Evolutionary conservation across 2,113 vertebrate genomes (phyloP), one percentile per base, ranked within the genome.

Genomic region (Australoheros scitulus): DNA sequence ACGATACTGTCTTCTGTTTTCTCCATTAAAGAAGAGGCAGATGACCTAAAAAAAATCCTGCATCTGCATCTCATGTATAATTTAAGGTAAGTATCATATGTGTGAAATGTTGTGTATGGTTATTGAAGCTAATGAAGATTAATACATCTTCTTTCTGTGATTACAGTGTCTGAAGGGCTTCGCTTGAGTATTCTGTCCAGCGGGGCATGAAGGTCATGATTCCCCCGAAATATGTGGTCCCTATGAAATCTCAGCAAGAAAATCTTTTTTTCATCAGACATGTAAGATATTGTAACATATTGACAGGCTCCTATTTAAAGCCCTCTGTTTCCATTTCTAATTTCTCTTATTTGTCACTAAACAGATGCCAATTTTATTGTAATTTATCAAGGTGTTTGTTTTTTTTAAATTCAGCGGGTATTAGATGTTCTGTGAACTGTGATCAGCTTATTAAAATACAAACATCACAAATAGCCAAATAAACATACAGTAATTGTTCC

Each of bases 1-100:
- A 81, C 0, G 1, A 41, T 13, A 29, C 2, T 57, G 50, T 79
- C 5, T 74, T 79, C 77, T 76, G 15, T 60, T 80, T 59, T 80
- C 8, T 60, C 9, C 3, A 10, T 59, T 17, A 77, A 94, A 91
- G 84, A 92, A 61, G 26, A 63, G 83, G 24, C 80, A 76, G 36
- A 82, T 72, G 65, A 77, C 57, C 32, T 85, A 36, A 52, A n/a
- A 9, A 41, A 65, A 47, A 17, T 3, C 1, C 0, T 4, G 9
- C 43, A 24, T 57, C 7, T 20, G 18, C 17, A 1, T 11, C 63
- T 41, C 18, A 29, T 18, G 6, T 57, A 6, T 13, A 22, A 77
- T 14, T 20, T 10, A 47, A 55, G 15, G 90, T 87, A 87, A 17
- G 87, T 80, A 5, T 10, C 2, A 6, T 0, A 9, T 55, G 0